Evolutionary conservation across 2,797 vertebrate genomes (phyloP).

Genomic region (Micropoecilia bifurca): DNA sequence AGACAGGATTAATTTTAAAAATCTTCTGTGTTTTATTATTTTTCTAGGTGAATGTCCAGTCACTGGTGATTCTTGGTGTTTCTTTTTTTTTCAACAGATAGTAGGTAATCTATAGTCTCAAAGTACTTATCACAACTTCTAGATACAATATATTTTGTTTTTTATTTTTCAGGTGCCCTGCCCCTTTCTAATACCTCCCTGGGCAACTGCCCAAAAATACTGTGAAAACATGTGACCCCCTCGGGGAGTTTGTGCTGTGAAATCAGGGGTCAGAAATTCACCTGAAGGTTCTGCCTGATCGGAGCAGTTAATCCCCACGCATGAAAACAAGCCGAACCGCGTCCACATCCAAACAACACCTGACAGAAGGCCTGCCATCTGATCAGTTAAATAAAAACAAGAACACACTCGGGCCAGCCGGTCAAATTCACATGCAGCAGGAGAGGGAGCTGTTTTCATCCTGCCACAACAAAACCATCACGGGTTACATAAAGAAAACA

Average conservation of each 20-base stretch:
- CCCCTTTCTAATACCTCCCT: too few species aligned
- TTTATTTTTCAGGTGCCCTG: too few species aligned
- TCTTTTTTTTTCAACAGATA: too few species aligned
- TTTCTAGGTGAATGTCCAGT: not conserved
- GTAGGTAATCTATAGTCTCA: too few species aligned
- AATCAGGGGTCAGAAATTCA: conserved; percentile 4
- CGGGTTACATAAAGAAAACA: not conserved
- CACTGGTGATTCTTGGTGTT: too few species aligned
- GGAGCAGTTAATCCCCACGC: conserved; percentile 45
- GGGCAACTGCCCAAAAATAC: not conserved
- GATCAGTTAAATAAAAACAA: conserved; percentile 45
- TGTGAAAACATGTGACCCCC: not conserved
- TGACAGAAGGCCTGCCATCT: conserved; percentile 13
- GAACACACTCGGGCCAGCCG: not conserved
- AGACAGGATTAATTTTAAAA: not conserved
- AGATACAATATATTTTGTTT: too few species aligned
- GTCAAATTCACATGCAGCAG: not conserved
- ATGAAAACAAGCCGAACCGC: conserved; percentile 5
- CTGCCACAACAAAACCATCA: not conserved
- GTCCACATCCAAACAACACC: conserved; percentile 8
- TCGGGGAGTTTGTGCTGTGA: not conserved
- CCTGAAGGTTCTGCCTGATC: conserved; percentile 1
- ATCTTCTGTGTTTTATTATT: not conserved
- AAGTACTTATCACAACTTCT: too few species aligned
- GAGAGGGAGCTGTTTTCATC: not conserved